A percentile compares a stretch with the other conserved stretches of the same genome.
These are phyloP conservation scores for Teleopsis dalmanni DNA, from an alignment of 1,140 invertebrate genomes.

Conservation along the genomic window DNA sequence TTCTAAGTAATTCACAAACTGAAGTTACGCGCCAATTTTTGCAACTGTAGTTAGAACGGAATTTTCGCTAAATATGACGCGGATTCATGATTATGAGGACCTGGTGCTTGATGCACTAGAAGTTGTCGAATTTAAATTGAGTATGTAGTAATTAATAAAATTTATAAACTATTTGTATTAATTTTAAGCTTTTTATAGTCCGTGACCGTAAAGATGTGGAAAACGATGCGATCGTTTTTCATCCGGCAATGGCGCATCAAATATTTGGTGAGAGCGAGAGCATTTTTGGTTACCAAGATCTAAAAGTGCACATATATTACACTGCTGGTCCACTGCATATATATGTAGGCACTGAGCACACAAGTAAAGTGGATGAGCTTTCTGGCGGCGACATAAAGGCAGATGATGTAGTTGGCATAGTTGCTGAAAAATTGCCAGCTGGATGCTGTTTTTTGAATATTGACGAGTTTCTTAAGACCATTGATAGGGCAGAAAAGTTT, in stretches of 20 bases:
- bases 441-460: conserved; percentile 39
- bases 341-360: conserved; percentile 51
- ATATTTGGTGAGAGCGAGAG: conserved; percentile 88
- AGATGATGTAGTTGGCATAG: conserved; percentile 70
- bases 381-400: conserved; percentile 55
- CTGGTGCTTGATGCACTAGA: conserved; percentile 64
- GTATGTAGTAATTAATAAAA: conserved; percentile 44
- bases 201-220: conserved; percentile 61
- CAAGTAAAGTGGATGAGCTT: conserved; percentile 31
- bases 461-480: conserved; percentile 39
- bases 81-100: conserved; percentile 48
- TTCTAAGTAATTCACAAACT: no score
- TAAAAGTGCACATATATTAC: conserved; percentile 74
- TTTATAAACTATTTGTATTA: not conserved
- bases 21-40: conserved; percentile 28
- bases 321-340: conserved; percentile 71
- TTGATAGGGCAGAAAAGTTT: conserved; percentile 41
- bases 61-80: no score
- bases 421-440: conserved; percentile 54
- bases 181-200: conserved; percentile 47
- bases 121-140: conserved; percentile 68
- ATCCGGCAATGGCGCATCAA: conserved; percentile 88
- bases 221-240: conserved; percentile 63
- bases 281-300: conserved; percentile 86
- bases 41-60: not conserved